Base-by-base conservation (phyloP, 2,797 vertebrate species). In the Tenualosa thibaudeaui region DNA sequence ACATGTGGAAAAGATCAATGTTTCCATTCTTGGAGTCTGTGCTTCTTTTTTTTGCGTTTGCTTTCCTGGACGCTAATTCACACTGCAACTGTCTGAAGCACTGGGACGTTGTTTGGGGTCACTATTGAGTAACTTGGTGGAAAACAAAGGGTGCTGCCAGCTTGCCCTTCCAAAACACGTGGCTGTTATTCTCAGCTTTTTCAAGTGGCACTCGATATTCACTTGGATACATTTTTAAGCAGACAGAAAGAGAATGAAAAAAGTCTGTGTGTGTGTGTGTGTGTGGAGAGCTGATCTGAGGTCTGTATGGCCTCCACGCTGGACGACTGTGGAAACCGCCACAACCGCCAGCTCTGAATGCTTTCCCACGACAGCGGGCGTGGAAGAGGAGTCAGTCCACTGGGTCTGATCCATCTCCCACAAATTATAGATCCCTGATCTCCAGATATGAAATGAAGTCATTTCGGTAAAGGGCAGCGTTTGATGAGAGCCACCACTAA, bases 361-460 rank as follows among this genome's bases (percentile, higher is more conserved):
- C 75, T 87, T 93, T 94, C 93, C 91, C 93, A 92, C 84, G 71
- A 54, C 89, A 31, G 81, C 85, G 87, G 71, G 58, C 89, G 40
- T 75, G 85, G 86, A 85, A 89, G 86, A 83, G 84, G 85, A 86
- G 81, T 84, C 86, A 86, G 84, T 89, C 83, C 83, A 89, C 91
- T 92, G 89, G 84, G 84, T 88, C 82, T 75, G 62, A 49, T 88
- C 85, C 81, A 43, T 81, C 83, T 88, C 31, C 90, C 90, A 85
- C 88, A 90, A 92, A 91, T 94, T 88, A 90, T 75, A 88, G 87
- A 2, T n/a, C 81, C 89, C 46, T 49, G 3, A 8, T 84, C 82
- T 91, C 90, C 89, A 92, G 89, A 91, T 89, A 90, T 91, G 81
- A 90, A 89, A 90, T 91, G 81, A 90, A 89, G 86, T 91, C 90